phyloP scores from a whole-genome alignment of 2,888 invertebrate genomes.

The Ernsta delagoae region DNA sequence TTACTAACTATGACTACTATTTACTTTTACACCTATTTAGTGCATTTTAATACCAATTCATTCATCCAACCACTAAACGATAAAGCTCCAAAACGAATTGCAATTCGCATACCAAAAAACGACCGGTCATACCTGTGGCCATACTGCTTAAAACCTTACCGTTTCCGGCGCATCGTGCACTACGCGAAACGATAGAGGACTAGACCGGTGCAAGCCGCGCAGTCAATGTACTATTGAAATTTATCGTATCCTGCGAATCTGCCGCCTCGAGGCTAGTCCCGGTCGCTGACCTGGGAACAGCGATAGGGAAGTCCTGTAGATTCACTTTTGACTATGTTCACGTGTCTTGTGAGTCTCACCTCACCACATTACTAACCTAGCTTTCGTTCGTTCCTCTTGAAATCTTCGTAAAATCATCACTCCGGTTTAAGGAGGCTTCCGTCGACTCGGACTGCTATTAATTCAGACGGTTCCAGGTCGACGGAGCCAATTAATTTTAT shows the following conservation, averaged over 20 bases:
- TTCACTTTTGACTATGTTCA: slow-evolving; percentile 41
- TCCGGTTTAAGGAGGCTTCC: too few relatives aligned
- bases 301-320: slow-evolving; percentile 56
- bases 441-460: too few relatives aligned
- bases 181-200: slow-evolving; percentile 53
- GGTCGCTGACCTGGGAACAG: slow-evolving; percentile 75
- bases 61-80: too few relatives aligned
- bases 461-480: too few relatives aligned
- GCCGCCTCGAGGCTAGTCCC: slow-evolving; percentile 67
- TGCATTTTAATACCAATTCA: too few relatives aligned
- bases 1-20: too few relatives aligned
- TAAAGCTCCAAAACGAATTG: background rate
- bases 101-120: background rate
- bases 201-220: slow-evolving; percentile 55
- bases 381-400: too few relatives aligned
- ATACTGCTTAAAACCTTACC: slow-evolving; percentile 32
- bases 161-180: slow-evolving; percentile 36
- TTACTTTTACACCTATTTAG: too few relatives aligned
- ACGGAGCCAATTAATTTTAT: too few relatives aligned
- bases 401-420: too few relatives aligned
- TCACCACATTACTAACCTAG: too few relatives aligned
- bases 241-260: slow-evolving; percentile 82
- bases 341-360: slow-evolving; percentile 52
- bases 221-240: slow-evolving; percentile 82
- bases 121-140: too few relatives aligned